phyloP scores from a whole-genome alignment of 92 coral and sea anemone species.

The Parazoanthus darwini region DNA sequence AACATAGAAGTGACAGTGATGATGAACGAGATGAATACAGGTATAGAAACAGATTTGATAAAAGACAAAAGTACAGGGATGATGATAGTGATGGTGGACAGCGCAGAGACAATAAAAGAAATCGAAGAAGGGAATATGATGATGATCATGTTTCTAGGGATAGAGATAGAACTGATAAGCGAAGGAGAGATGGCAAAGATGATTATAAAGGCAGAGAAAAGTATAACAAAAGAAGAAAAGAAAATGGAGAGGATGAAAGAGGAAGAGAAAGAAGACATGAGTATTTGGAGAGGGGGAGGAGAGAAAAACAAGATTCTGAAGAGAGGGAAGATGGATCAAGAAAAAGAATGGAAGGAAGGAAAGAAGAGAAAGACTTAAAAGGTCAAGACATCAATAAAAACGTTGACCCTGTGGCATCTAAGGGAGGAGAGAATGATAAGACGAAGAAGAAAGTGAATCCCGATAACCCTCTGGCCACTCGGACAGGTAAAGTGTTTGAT shows the following conservation, averaged over 20 bases:
- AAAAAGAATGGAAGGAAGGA: slow-evolving; percentile 29
- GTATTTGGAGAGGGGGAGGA: slow-evolving; percentile 46
- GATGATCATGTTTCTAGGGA: slow-evolving; percentile 4
- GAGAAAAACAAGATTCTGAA: slow-evolving; percentile 38
- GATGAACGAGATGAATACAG: slow-evolving; percentile 46
- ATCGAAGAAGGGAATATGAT: background rate
- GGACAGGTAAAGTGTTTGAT: slow-evolving; percentile 64
- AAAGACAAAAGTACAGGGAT: slow-evolving; percentile 34
- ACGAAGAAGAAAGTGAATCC: slow-evolving; percentile 52
- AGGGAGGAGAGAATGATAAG: background rate
- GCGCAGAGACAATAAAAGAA: slow-evolving; percentile 4
- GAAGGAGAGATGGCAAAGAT: slow-evolving; percentile 50
- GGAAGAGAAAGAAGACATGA: slow-evolving; percentile 40
- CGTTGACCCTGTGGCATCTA: slow-evolving; percentile 5
- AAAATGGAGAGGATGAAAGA: slow-evolving; percentile 35
- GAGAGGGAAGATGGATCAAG: slow-evolving; percentile 27
- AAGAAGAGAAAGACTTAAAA: slow-evolving; percentile 31
- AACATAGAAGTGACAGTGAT: slow-evolving; percentile 49
- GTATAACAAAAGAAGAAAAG: slow-evolving; percentile 42
- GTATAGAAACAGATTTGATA: slow-evolving; percentile 31
- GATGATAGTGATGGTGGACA: slow-evolving; percentile 34
- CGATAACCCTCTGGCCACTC: slow-evolving; percentile 68
- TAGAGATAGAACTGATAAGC: slow-evolving; percentile 37
- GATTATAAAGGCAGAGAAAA: slow-evolving; percentile 33
- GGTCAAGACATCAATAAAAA: background rate